Conservation (phyloP, 2,888 invertebrate species). For the Acleris literana region DNA sequence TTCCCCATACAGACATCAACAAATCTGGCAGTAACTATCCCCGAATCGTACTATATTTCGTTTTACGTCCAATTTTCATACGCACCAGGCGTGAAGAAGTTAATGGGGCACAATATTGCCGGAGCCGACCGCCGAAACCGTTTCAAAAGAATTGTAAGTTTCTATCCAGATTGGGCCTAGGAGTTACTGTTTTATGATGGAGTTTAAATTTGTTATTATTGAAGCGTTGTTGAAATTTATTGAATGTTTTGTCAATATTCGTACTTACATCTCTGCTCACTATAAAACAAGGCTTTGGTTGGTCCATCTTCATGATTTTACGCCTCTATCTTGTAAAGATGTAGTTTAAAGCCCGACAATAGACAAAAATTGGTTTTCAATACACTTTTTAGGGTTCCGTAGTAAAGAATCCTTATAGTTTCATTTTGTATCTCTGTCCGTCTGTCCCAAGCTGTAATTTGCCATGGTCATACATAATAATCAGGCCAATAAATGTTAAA, state of each 20-base stretch:
- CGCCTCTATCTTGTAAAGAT: no score
- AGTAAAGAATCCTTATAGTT: no score
- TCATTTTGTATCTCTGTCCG: no score
- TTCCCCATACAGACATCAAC: slow-evolving; percentile 47
- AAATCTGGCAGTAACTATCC: slow-evolving; percentile 72
- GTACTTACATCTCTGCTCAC: background rate
- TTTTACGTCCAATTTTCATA: slow-evolving; percentile 82
- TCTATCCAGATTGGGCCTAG: slow-evolving; percentile 22
- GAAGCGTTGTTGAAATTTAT: background rate
- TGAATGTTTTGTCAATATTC: background rate
- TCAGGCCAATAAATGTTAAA: no score
- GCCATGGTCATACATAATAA: no score
- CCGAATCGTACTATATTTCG: slow-evolving; percentile 72
- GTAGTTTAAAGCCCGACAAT: no score
- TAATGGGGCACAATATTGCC: slow-evolving; percentile 82
- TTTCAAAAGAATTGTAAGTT: slow-evolving; percentile 63
- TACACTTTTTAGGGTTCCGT: no score
- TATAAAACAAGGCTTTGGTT: no score
- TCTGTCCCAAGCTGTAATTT: no score
- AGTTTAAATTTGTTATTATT: background rate
- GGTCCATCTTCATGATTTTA: no score
- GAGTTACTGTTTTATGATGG: slow-evolving; percentile 18
- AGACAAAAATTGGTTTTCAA: no score
- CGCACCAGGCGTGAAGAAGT: slow-evolving; percentile 79
- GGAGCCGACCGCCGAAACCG: slow-evolving; percentile 69